These are phyloP conservation scores for Distichodus sexfasciatus DNA, from an alignment of 2,797 vertebrate species.

Conservation along the genomic window DNA sequence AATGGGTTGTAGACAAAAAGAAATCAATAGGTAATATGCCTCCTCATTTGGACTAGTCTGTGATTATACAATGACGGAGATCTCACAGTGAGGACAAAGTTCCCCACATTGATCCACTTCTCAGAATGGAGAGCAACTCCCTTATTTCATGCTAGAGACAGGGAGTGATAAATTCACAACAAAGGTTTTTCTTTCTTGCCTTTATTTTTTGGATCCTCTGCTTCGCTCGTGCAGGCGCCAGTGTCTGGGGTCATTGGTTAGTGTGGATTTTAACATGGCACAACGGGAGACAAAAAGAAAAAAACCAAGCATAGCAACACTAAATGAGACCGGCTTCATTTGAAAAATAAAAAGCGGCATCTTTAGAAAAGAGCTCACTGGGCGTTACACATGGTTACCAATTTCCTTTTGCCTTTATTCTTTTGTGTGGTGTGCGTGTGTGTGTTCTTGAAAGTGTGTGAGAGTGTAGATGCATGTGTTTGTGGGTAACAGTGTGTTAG, in stretches of 20 bases:
- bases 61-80: conserved; percentile 47
- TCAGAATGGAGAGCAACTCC: conserved; percentile 38
- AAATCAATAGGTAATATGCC: conserved; percentile 55
- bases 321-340: not conserved
- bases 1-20: conserved; percentile 27
- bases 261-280: conserved; percentile 14
- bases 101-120: conserved; percentile 35
- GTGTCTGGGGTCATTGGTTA: conserved; percentile 26
- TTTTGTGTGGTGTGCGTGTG: conserved; percentile 7
- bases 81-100: conserved; percentile 35
- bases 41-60: conserved; percentile 34
- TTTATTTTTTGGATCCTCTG: conserved; percentile 10
- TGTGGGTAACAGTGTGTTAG: no score
- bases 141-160: conserved; percentile 22
- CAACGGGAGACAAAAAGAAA: conserved; percentile 6
- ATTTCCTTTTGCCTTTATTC: not conserved
- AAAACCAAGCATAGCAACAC: no score
- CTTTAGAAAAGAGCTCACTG: not conserved
- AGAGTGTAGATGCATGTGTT: no score
- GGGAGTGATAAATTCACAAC: conserved; percentile 13
- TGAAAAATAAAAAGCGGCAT: not conserved
- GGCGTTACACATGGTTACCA: not conserved
- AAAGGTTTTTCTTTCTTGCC: conserved; percentile 16
- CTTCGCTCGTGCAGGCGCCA: conserved; percentile 15
- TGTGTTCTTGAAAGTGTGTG: no score